Evolutionary conservation across 1,140 invertebrate genomes (phyloP), one percentile per base, ranked within the genome.

Genomic region (Diachasma alloeum): DNA sequence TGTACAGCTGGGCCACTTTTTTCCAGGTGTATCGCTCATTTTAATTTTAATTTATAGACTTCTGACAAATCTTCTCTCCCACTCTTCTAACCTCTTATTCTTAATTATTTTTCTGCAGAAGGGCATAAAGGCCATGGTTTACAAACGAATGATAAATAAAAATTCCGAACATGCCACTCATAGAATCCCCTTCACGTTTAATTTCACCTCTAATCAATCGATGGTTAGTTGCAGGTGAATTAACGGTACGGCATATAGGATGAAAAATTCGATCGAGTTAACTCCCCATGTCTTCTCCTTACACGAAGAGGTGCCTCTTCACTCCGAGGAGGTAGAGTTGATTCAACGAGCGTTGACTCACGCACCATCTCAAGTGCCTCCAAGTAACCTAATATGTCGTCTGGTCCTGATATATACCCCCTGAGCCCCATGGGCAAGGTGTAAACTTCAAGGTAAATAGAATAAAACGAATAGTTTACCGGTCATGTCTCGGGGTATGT

Each of bases 351-450:
- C 77, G 68, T 59, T 39, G 17, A 42, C 42, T 71, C 68, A 59
- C 37, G 46, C 46, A 48, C 22, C 42, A 72, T 39, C 66, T 48
- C 70, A 76, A 72, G 79, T 79, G 72, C 46, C 39, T 74, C 10
- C 36, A 74, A 77, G 76, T 80, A 80, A 80, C 68, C 78, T 78
- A 82, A 81, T 82, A 81, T 68, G 76, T 81, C 80, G 53, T 15
- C 36, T 26, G 39, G 76, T 37, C 59, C 59, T 63, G 59, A 63
- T 63, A 63, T 63, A 63, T 63, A 63, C 10, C 24, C 19, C 24
- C 53, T 9, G 24, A 17, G n/a, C n/a, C 48, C n/a, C 15, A 53
- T n/a, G 48, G 48, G 48, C 48, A 53, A 53, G 48, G 48, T 53
- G 48, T 53, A 53, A 53, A 53, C 13, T 17, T 19, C 48, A 8